Conservation (phyloP, 1,140 invertebrate genomes). For the Eueides isabella region DNA sequence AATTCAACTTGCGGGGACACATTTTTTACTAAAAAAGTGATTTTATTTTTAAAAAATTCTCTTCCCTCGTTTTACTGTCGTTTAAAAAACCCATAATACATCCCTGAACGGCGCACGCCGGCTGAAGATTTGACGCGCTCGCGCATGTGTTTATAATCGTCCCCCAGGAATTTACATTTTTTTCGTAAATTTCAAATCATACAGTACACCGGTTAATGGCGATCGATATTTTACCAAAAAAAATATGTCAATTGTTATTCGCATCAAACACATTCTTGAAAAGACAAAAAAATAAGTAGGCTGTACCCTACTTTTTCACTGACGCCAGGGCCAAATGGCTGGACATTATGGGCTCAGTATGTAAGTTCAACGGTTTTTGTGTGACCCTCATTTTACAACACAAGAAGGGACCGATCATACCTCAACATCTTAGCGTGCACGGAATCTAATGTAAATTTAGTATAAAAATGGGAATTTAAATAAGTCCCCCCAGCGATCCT, state of each 20-base stretch:
- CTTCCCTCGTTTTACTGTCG: conserved; percentile 67
- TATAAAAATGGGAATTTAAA: conserved; percentile 80
- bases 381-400: conserved; percentile 78
- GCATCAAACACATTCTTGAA: conserved; percentile 40
- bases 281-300: conserved; percentile 64
- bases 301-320: conserved; percentile 62
- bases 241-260: conserved; percentile 66
- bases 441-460: conserved; percentile 78
- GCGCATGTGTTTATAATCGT: conserved; percentile 79
- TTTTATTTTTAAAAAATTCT: conserved; percentile 79
- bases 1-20: conserved; percentile 71
- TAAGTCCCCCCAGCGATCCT: conserved; percentile 66
- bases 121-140: conserved; percentile 80
- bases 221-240: conserved; percentile 57
- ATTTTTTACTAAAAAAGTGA: conserved; percentile 75
- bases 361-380: conserved; percentile 79
- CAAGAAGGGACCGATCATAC: conserved; percentile 71
- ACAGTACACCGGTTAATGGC: conserved; percentile 66
- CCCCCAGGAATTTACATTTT: conserved; percentile 77
- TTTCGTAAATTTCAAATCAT: conserved; percentile 67
- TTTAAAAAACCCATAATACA: conserved; percentile 78
- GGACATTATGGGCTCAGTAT: conserved; percentile 74
- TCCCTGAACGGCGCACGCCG: conserved; percentile 72
- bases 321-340: conserved; percentile 61
- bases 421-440: conserved; percentile 68